A percentile compares a stretch with the other conserved stretches of the same genome.
Evolutionary conservation across 2,888 invertebrate species (phyloP).

Genomic region (Orchestes rusci): DNA sequence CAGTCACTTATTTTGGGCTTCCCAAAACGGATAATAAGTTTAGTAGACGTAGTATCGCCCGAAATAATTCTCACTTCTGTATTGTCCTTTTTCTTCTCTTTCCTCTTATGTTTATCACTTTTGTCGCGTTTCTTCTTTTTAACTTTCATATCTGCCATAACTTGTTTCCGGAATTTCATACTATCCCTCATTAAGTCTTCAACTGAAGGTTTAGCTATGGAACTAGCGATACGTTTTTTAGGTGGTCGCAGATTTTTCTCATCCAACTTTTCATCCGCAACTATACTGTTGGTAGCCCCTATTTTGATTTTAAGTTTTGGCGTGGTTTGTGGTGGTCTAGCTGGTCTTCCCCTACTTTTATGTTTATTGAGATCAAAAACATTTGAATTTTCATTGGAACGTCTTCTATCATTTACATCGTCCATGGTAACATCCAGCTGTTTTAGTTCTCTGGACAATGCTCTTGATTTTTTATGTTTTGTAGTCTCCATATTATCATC

Average conservation of each 20-base stretch:
- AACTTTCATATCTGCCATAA: slow-evolving; percentile 77
- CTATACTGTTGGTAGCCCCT: slow-evolving; percentile 43
- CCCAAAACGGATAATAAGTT: slow-evolving; percentile 69
- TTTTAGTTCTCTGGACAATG: slow-evolving; percentile 54
- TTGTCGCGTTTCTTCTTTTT: slow-evolving; percentile 50
- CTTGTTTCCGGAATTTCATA: slow-evolving; percentile 78
- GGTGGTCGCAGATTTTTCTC: slow-evolving; percentile 62
- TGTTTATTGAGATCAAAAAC: slow-evolving; percentile 32
- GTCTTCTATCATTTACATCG: slow-evolving; percentile 47
- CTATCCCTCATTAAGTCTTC: slow-evolving; percentile 77
- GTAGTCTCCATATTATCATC: slow-evolving; percentile 56
- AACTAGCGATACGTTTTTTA: slow-evolving; percentile 64
- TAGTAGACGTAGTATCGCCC: slow-evolving; percentile 45
- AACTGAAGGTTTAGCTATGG: slow-evolving; percentile 56
- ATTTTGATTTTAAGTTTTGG: slow-evolving; percentile 69
- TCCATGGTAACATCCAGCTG: slow-evolving; percentile 57
- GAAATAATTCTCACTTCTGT: slow-evolving; percentile 50
- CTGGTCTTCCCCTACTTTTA: slow-evolving; percentile 42
- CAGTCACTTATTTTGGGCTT: slow-evolving; percentile 36
- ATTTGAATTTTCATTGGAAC: slow-evolving; percentile 39
- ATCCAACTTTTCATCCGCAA: slow-evolving; percentile 40
- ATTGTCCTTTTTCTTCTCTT: slow-evolving; percentile 44
- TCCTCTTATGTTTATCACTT: slow-evolving; percentile 53
- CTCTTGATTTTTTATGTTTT: slow-evolving; percentile 53
- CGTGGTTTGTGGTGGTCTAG: slow-evolving; percentile 34